Evolutionary conservation across 2,888 invertebrate genomes (phyloP), one percentile per base, ranked within the genome.

Genomic region (Drosophila atripex): DNA sequence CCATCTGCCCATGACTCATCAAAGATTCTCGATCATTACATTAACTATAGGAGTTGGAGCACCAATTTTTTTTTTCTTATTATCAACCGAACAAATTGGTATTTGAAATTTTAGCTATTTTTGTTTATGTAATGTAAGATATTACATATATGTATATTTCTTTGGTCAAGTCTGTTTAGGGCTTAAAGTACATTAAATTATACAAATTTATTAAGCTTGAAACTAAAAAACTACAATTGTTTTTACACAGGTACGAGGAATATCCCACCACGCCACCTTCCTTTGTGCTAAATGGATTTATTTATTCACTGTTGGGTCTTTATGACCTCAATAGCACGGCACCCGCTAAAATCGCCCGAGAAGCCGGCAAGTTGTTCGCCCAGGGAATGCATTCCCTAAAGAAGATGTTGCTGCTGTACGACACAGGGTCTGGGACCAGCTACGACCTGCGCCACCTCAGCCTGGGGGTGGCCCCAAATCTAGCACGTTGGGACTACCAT

Each of bases 401-500:
- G 84, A 94, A 94, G 43, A 94, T 99, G 93, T 93, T 99, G 21
- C 95, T 96, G 0, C 93, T 99, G 5, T 99, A 95, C 89, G 99
- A 99, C 92, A 98, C 97, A 12, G 98, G 99, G 21, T 96, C 97
- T 59, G 98, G 98, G 2, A 97, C 98, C 21, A 95, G 97, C 73
- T 99, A 99, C 90, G 99, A 99, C 93, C 93, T 99, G 55, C 93
- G 99, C 12, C 99, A 99, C 91, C 95, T 98, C 88, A 97, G 97
- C 0, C 92, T 98, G 35, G 96, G 91, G 18, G 95, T 96, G 16
- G 95, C 97, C 25, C 98, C 98, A 0, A 99, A 99, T 91, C 93
- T 99, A 71, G 99, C 99, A 0, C 93, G 99, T 60, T 99, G 99
- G 98, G 99, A 99, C 90, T 99, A 99, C 91, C 99, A 99, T 92